Conservation (phyloP, 1,140 invertebrate genomes). For the Dreissena polymorpha region DNA sequence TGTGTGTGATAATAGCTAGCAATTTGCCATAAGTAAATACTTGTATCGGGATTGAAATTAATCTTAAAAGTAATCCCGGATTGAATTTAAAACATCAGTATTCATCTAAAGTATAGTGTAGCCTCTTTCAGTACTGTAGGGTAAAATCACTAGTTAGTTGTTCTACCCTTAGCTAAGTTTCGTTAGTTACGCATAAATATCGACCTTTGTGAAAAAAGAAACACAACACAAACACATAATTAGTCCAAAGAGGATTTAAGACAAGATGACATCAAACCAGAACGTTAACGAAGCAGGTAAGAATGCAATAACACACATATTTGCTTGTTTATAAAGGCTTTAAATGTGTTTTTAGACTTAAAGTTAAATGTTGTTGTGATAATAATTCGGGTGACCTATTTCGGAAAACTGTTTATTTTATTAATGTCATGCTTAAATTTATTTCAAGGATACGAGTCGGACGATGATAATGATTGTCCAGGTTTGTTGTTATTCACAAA, state of each 20-base stretch:
- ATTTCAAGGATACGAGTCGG: constrained; percentile 1
- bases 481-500: constrained; percentile 8
- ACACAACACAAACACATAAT: background rate
- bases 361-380: background rate
- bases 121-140: background rate
- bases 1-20: too few relatives aligned
- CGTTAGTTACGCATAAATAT: constrained; percentile 11
- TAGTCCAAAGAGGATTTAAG: background rate
- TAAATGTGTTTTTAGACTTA: background rate
- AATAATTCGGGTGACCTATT: background rate
- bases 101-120: background rate
- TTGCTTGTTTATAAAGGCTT: background rate
- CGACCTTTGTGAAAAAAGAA: background rate
- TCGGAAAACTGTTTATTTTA: background rate
- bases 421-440: background rate
- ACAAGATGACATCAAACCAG: constrained; percentile 29
- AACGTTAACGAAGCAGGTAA: constrained; percentile 46
- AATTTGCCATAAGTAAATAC: too few relatives aligned
- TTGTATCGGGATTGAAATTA: too few relatives aligned
- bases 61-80: background rate
- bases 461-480: constrained; percentile 27
- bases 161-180: constrained; percentile 2
- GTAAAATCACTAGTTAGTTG: background rate
- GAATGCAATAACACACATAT: background rate
- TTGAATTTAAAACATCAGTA: background rate